Percentiles rank a stretch among this genome's conserved stretches.
These are phyloP conservation scores for Tetranychus cinnabarinus DNA, from an alignment of 1,140 invertebrate species.

Conservation along the genomic window DNA sequence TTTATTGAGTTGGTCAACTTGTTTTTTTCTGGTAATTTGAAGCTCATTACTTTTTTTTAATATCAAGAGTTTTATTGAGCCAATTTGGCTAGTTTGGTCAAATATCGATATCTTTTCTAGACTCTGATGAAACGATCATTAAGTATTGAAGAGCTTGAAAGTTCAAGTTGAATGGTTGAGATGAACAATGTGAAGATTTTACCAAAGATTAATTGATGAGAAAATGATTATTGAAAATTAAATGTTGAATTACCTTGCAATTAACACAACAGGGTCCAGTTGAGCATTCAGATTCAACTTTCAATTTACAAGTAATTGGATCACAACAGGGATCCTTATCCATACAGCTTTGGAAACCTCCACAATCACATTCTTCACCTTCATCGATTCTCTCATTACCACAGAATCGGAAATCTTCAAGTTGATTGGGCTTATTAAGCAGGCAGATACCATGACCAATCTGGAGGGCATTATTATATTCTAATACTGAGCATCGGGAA, in stretches of 20 bases:
- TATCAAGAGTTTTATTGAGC: too few relatives aligned
- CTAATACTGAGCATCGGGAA: conserved; percentile 59
- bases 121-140: too few relatives aligned
- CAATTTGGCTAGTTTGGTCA: too few relatives aligned
- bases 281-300: conserved; percentile 69
- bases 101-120: too few relatives aligned
- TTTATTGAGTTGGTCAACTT: too few relatives aligned
- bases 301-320: conserved; percentile 75
- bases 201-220: too few relatives aligned
- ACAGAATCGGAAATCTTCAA: conserved; percentile 39
- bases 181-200: too few relatives aligned
- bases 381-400: conserved; percentile 82
- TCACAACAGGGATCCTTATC: conserved; percentile 75
- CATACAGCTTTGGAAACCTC: conserved; percentile 59
- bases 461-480: conserved; percentile 54
- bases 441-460: conserved; percentile 58
- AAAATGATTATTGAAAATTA: not conserved
- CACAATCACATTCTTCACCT: conserved; percentile 61
- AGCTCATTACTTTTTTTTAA: too few relatives aligned
- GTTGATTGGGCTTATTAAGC: conserved; percentile 65
- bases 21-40: too few relatives aligned
- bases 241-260: conserved; percentile 40
- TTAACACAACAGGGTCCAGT: conserved; percentile 71
- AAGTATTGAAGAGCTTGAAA: too few relatives aligned
- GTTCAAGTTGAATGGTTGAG: too few relatives aligned